A percentile compares a stretch with the other conserved stretches of the same genome.
phyloP scores from a whole-genome alignment of 2,113 vertebrate genomes.

The Muscicapa adusta region DNA sequence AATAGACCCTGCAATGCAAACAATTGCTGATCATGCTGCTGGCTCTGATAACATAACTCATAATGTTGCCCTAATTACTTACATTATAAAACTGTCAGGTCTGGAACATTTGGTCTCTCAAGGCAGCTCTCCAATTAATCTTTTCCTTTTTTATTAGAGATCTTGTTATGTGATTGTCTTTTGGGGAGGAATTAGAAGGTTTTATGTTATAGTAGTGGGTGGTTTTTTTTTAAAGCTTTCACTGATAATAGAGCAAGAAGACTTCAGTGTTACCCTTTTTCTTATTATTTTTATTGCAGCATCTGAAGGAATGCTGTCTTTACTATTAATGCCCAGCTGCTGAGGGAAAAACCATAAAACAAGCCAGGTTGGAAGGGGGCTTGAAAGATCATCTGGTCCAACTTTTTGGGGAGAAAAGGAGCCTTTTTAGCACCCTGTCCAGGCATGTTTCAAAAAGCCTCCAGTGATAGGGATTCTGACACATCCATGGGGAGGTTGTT shows the following conservation, averaged over 20 bases:
- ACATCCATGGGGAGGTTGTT: neutral
- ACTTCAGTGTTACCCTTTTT: neutral
- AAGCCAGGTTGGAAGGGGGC: neutral
- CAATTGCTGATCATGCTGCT: constrained; percentile 36
- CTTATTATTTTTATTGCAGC: neutral
- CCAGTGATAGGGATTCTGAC: neutral
- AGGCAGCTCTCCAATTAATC: constrained; percentile 69
- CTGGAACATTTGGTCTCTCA: constrained; percentile 56
- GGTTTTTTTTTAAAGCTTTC: neutral
- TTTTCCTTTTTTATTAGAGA: constrained; percentile 64
- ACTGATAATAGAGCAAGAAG: neutral
- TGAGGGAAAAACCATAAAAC: neutral
- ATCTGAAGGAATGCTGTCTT: neutral
- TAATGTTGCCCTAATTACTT: constrained; percentile 47
- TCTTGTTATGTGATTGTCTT: constrained; percentile 46
- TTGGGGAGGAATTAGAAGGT: constrained; percentile 14
- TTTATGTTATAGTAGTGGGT: neutral
- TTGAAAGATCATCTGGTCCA: neutral
- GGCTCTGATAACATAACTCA: constrained; percentile 36
- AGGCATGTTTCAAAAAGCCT: neutral
- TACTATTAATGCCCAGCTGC: neutral
- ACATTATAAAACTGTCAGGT: constrained; percentile 61
- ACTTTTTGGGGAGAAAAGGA: neutral
- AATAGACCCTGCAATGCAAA: neutral
- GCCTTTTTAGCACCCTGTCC: neutral